phyloP scores from a whole-genome alignment of 2,113 vertebrate genomes.

The Anolis sagrei region DNA sequence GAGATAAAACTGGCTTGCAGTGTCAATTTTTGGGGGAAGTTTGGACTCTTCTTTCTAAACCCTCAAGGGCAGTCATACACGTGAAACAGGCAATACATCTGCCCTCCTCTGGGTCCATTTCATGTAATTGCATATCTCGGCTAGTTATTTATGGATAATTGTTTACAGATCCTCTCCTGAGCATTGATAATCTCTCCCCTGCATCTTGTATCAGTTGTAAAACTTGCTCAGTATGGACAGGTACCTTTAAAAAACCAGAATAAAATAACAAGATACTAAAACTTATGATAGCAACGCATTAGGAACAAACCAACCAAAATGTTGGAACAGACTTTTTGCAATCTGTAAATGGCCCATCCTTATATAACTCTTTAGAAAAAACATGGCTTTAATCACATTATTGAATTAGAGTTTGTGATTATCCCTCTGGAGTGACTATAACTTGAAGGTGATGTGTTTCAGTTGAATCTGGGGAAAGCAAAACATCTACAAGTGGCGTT shows the following conservation, averaged over 20 bases:
- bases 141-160: not conserved
- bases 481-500: not conserved
- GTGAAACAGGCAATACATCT: not conserved
- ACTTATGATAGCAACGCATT: not conserved
- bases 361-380: not conserved
- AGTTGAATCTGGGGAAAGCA: not conserved
- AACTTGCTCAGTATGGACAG: not conserved
- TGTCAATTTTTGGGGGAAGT: not conserved
- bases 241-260: not conserved
- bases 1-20: not conserved
- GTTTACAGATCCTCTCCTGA: not conserved
- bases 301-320: not conserved
- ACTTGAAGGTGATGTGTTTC: conserved; percentile 18
- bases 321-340: not conserved
- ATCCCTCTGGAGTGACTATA: conserved; percentile 7
- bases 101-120: not conserved
- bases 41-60: not conserved
- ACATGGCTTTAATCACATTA: conserved; percentile 19
- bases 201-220: not conserved
- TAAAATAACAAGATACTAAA: not conserved
- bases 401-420: conserved; percentile 26
- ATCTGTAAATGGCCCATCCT: not conserved
- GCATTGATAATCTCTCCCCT: not conserved
- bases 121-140: conserved; percentile 17
- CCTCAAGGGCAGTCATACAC: not conserved